Base-by-base conservation (phyloP, 2,797 vertebrate genomes). In the Macroramphosus scolopax region DNA sequence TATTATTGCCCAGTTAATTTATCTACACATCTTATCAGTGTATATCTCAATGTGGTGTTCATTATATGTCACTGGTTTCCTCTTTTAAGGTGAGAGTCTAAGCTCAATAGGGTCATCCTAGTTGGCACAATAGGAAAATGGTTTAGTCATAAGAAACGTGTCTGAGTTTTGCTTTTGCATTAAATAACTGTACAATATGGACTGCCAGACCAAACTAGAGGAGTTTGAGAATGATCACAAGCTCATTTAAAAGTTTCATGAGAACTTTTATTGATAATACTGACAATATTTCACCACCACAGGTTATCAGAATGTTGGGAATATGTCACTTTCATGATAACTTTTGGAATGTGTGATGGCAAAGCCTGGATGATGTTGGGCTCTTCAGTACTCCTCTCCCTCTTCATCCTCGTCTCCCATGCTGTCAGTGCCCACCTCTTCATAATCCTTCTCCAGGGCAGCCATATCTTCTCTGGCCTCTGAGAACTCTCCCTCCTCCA, bases 401-500 rank as follows among this genome's bases (percentile, higher is more conserved):
- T 91, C 89, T 73, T 91, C 89, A 29, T 90, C 88, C 63, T 91
- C 89, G 0, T 90, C 89, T 36, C 82, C 88, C 13, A 91, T 1
- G 43, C 85, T 89, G 83, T 91, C 89, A 26, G 92, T 94, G 58
- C 95, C 95, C 14, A 97, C 95, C 65, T 98, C 95, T 82, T 98
- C 95, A 42, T 98, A 97, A 87, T 98, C 95, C 75, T 97, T 98
- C 85, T 97, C 95, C 83, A 98, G 80, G 17, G 95, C 94, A 41
- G 94, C 93, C 85, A 98, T 91, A 33, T 98, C 95, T 53, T 97
- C 95, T 64, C 95, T 82, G 50, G 95, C 95, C 83, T 98, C 95
- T 0, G 94, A 89, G 29, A 98, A 97, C 76, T 98, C 95, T 24
- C 95, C 94, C 51, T 97, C 95, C 70, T 98, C 95, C 95, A 97